Base-by-base conservation (phyloP, 2,797 vertebrate genomes). In the Allobates femoralis region DNA sequence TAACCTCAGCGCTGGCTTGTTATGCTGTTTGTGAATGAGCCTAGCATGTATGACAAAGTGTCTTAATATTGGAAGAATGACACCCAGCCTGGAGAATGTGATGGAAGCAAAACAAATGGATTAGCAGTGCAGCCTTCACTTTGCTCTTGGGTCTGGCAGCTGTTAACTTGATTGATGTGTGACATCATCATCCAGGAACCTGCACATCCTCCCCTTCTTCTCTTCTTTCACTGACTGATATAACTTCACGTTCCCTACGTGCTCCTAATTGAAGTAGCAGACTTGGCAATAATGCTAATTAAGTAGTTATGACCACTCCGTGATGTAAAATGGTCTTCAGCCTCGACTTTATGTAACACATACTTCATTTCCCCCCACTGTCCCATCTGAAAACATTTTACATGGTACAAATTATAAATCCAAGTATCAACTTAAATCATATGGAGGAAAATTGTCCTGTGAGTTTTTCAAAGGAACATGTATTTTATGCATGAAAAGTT, bases 181-280 rank as follows among this genome's bases (percentile, higher is more conserved):
- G 95, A 95, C 90, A 93, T 92, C 83, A 82, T 88, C 79, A 87
- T n/a, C 67, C 89, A 92, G 93, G 91, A 95, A 94, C 92, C 93
- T 93, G 91, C 11, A 14, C 86, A 89, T 92, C 93, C 90, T 92
- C 92, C 93, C 87, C 91, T 92, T 79, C 88, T 91, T 94, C 94
- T 96, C 95, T 77, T 79, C 93, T 97, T 96, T 95, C 94, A 91
- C 64, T 81, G 90, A 50, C 3, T 90, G 90, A 91, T 92, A 90
- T 92, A 79, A 89, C 91, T 90, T 90, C 90, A 88, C 79, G 21
- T 84, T 90, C 90, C 86, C 80, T 86, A 88, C 69, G 81, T 89
- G 88, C 88, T 84, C 80, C 75, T 89, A 41, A 71, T 69, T 78
- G 77, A 89, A 90, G 71, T 69, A 87, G 64, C 69, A 86, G 75